These are phyloP conservation scores for Leuciscus waleckii DNA, from an alignment of 2,797 vertebrate genomes.

Conservation along the genomic window DNA sequence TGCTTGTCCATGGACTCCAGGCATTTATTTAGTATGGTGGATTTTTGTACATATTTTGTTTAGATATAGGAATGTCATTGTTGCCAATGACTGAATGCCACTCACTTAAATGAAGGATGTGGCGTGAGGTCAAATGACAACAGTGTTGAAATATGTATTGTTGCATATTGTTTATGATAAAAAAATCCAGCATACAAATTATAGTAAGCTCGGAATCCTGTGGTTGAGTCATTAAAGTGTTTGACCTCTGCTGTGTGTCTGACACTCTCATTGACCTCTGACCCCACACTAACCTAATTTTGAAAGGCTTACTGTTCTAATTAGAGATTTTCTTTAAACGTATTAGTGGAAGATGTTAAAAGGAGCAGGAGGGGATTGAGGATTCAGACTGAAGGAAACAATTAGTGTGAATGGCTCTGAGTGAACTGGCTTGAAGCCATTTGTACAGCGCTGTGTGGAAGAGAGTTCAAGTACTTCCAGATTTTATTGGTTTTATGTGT, in stretches of 20 bases:
- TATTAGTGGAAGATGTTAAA: conserved; percentile 76
- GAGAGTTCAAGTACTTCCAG: conserved; percentile 80
- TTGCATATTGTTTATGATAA: neutral
- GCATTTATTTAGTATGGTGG: no score
- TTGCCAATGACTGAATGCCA: neutral
- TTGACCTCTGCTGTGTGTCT: conserved; percentile 84
- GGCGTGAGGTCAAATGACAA: neutral
- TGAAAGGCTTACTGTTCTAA: conserved; percentile 90
- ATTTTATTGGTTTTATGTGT: conserved; percentile 67
- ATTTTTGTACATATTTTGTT: no score
- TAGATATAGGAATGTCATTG: no score
- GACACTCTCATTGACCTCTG: conserved; percentile 81
- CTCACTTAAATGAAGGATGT: neutral
- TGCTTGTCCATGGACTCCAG: neutral
- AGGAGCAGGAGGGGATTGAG: conserved; percentile 49
- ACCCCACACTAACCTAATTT: conserved; percentile 82
- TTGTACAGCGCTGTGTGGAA: conserved; percentile 69
- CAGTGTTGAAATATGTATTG: neutral
- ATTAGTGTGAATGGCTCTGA: conserved; percentile 80
- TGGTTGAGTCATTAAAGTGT: conserved; percentile 19
- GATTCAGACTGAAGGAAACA: conserved; percentile 84
- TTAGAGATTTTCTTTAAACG: conserved; percentile 90
- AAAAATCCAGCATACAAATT: neutral
- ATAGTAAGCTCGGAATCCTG: neutral
- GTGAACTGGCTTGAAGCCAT: conserved; percentile 75